Evolutionary conservation across 1,140 invertebrate genomes (phyloP).

Genomic region (Zaprionus camerounensis): DNA sequence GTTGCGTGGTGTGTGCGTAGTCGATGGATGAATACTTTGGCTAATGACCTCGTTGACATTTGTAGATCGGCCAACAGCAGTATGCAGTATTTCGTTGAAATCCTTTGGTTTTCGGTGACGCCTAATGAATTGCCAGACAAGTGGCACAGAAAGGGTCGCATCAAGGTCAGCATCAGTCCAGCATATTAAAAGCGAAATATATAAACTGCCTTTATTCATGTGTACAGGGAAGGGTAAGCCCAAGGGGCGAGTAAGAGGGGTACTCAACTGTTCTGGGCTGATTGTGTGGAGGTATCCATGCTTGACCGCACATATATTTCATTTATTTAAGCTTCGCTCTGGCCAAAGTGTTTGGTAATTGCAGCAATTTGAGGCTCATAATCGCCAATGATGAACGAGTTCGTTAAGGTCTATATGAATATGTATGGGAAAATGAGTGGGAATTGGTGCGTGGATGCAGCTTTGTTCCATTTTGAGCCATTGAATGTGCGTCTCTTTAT

Average conservation of each 20-base stretch:
- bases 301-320: conserved; percentile 59
- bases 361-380: conserved; percentile 47
- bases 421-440: neutral
- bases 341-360: conserved; percentile 60
- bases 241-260: neutral
- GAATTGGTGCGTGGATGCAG: neutral
- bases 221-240: neutral
- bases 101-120: conserved; percentile 25
- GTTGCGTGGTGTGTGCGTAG: neutral
- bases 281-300: conserved; percentile 13
- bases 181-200: neutral
- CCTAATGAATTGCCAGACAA: conserved; percentile 68
- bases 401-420: neutral
- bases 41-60: conserved; percentile 63
- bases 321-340: conserved; percentile 39
- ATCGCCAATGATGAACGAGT: conserved; percentile 30
- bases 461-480: neutral
- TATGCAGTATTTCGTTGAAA: conserved; percentile 57
- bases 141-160: conserved; percentile 49
- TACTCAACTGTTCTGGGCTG: neutral
- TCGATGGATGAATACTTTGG: conserved; percentile 13
- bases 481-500: neutral
- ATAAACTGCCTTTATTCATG: neutral
- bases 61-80: conserved; percentile 20
- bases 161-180: conserved; percentile 40